Base-by-base conservation (phyloP, 1,140 invertebrate genomes). In the Eupeodes corollae region DNA sequence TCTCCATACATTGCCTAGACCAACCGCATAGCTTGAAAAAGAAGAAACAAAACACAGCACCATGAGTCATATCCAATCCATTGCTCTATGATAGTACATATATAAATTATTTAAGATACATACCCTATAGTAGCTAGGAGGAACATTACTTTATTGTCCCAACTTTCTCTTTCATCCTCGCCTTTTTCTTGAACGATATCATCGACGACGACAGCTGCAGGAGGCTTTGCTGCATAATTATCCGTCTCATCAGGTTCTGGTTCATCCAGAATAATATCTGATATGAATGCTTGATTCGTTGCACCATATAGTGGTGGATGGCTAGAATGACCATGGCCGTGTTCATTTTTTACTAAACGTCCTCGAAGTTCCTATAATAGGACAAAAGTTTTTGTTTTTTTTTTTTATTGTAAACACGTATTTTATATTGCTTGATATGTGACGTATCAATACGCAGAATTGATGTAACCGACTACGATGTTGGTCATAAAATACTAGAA, bases 91-190 rank as follows among this genome's bases (percentile, higher is more conserved):
- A 8, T 8, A 3, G 8, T 26, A 26, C 3, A 26, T 26, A 8
- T 26, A 40, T 40, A 40, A 16, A 12, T 40, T 14, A 26, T 16
- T n/a, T 19, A 19, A 14, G 18, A 12, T 9, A 54, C 54, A 49
- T 44, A 75, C 53, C 91, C 91, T 13, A 94, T 83, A 13, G 90
- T 91, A 1, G 91, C 90, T 43, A 95, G 65, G 5, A 94, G 71
- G 61, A 94, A 95, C 30, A 91, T 92, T 30, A 93, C 69, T 65
- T 93, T 93, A 66, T 85, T 91, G 63, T 93, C 90, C 91, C 91
- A 94, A 44, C 86, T 88, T 71, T 93, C 89, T 32, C 89, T 71
- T 52, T 91, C 88, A 35, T 84, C 84, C 53, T 81, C 84, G 2
- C 78, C 86, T 18, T 80, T 79, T 69, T 86, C 84, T 5, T 82